Conservation (phyloP, 1,140 invertebrate species). For the Philopotamus ludificatus region DNA sequence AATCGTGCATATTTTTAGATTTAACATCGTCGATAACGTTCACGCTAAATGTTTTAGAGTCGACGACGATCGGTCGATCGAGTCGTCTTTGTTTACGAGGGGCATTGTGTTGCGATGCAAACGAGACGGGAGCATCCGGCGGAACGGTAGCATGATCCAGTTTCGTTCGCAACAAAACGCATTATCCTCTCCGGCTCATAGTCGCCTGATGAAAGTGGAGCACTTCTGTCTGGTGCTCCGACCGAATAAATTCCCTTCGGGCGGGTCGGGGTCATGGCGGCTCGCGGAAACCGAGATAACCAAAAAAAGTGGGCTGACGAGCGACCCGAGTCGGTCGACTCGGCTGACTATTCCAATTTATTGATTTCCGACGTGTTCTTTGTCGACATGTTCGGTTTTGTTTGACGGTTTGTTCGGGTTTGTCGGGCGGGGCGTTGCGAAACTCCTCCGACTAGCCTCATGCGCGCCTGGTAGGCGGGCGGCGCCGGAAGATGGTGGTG, state of each 20-base stretch:
- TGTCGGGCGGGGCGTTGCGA: background rate
- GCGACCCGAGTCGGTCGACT: background rate
- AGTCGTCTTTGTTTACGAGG: background rate
- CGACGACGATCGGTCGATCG: background rate
- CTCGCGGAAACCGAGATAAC: background rate
- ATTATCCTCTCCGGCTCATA: conserved; percentile 33
- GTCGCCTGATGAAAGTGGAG: conserved; percentile 41
- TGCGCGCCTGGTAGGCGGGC: conserved; percentile 21
- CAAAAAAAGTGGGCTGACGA: background rate
- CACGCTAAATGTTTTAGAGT: background rate
- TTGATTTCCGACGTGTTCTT: too few species aligned
- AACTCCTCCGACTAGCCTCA: background rate
- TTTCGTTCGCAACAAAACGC: background rate
- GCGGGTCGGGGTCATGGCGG: background rate
- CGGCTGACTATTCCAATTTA: too few species aligned
- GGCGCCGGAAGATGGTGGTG: conserved; percentile 38
- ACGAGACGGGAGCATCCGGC: too few species aligned
- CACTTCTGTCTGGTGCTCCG: conserved; percentile 32
- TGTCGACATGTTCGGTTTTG: background rate
- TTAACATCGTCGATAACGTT: too few species aligned
- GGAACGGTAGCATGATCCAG: background rate
- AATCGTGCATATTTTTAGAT: too few species aligned
- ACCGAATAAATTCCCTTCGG: background rate
- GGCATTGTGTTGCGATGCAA: background rate
- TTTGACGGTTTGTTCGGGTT: background rate